Conservation (phyloP, 2,113 vertebrate species). For the Ursus arctos region DNA sequence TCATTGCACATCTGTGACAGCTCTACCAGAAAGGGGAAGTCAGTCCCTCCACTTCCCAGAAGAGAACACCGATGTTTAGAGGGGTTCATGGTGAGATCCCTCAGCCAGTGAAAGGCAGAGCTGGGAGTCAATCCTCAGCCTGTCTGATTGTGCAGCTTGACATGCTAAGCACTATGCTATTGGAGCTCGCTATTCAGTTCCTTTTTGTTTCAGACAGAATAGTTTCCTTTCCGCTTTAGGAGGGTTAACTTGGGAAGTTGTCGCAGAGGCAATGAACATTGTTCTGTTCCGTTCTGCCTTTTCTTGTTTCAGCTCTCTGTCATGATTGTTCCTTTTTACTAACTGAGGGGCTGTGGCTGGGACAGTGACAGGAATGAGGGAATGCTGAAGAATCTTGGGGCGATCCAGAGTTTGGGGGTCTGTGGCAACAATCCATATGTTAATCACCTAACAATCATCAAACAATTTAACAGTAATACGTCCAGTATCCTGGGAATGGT, state of each 20-base stretch:
- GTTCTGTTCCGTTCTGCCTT: not conserved
- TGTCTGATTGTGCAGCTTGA: not conserved
- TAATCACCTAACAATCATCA: slow-evolving; percentile 16
- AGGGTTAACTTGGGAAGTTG: not conserved
- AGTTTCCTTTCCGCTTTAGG: slow-evolving; percentile 47
- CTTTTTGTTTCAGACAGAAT: slow-evolving; percentile 2
- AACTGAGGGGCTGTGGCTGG: not conserved
- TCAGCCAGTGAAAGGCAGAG: not conserved
- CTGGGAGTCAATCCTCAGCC: not conserved
- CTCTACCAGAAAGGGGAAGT: not conserved
- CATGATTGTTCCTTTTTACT: not conserved
- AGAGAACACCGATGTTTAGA: not conserved
- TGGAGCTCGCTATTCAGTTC: not conserved
- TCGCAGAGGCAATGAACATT: not conserved
- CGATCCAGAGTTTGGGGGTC: slow-evolving; percentile 17
- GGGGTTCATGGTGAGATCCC: not conserved
- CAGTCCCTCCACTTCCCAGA: not conserved
- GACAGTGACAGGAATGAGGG: not conserved
- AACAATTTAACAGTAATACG: not conserved
- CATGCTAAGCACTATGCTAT: accelerated
- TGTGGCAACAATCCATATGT: slow-evolving; percentile 35
- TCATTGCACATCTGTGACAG: not conserved
- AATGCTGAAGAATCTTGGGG: not conserved
- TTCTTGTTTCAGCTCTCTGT: slow-evolving; percentile 21
- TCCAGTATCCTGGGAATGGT: not conserved